These are phyloP conservation scores for Ochropleura leucogaster DNA, from an alignment of 2,888 invertebrate genomes.

Conservation along the genomic window DNA sequence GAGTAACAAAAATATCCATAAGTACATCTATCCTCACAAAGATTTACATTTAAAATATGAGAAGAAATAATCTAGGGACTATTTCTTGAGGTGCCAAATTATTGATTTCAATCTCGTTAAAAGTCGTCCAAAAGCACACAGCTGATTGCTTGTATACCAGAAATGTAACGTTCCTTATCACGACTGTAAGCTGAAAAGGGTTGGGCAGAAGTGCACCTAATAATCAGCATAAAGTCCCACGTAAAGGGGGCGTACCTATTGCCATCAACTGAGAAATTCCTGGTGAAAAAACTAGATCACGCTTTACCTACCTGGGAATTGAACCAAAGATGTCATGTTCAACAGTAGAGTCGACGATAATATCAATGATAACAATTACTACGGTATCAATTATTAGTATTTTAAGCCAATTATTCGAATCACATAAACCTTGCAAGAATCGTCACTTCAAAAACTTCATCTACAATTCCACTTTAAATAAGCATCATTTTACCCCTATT, in stretches of 20 bases:
- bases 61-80: too few relatives aligned
- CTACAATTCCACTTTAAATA: slow-evolving; percentile 53
- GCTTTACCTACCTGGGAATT: background rate
- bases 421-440: background rate
- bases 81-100: too few relatives aligned
- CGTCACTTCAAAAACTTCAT: slow-evolving; percentile 33
- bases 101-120: too few relatives aligned
- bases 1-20: too few relatives aligned
- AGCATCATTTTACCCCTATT: slow-evolving; percentile 55
- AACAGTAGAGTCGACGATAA: background rate
- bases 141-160: background rate
- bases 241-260: background rate
- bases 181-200: accelerated
- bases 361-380: background rate
- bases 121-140: too few relatives aligned
- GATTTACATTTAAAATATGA: too few relatives aligned
- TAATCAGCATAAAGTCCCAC: background rate
- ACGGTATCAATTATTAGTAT: background rate
- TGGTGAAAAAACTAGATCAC: background rate
- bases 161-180: background rate
- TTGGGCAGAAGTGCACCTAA: background rate
- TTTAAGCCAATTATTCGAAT: background rate
- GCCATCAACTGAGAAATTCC: background rate
- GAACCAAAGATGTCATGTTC: background rate
- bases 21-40: too few relatives aligned